Evolutionary conservation across 2,888 invertebrate species (phyloP), one percentile per base, ranked within the genome.

Genomic region (Mesochorus sp.): DNA sequence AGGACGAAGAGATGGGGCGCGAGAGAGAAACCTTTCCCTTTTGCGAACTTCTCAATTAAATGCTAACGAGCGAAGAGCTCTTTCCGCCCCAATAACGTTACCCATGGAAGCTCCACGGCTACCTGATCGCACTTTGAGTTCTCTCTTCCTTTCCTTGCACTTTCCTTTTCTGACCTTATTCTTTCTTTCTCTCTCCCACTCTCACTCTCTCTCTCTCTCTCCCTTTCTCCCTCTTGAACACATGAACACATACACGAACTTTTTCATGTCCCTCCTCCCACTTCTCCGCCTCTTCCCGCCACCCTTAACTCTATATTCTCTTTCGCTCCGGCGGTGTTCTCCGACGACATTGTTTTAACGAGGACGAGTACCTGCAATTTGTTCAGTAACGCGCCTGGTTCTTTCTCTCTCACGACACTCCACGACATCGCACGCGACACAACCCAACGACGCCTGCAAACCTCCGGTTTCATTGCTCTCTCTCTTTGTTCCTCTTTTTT

Each of bases 61-160:
- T 87, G 87, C 87, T 87, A 87, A 87, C 87, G 86, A 87, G 87
- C 87, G 87, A 86, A 86, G 85, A 87, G 87, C 86, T 86, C 85
- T 84, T 86, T 86, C 85, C 86, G 85, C 85, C 85, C 82, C 87
- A 86, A 87, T 86, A 87, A 83, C 81, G 80, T 85, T 84, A 82
- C 85, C 84, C 80, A 64, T 84, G 82, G 81, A 84, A 83, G 84
- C 84, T 83, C 80, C 83, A 80, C 81, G 81, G 81, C 82, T 84
- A 83, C 81, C 81, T 68, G 72, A 67, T 80, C 64, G 47, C 42
- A 44, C 75, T 75, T 39, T 71, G 49, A 71, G 19, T 53, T 51
- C 67, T 42, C 47, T 53, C 59, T 57, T 28, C 24, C 42, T 51
- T 28, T 51, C 37, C 31, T 34, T 64, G 21, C 28, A 21, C 12